Conservation (phyloP, 23 tunicate genomes). For the Styela clava region DNA sequence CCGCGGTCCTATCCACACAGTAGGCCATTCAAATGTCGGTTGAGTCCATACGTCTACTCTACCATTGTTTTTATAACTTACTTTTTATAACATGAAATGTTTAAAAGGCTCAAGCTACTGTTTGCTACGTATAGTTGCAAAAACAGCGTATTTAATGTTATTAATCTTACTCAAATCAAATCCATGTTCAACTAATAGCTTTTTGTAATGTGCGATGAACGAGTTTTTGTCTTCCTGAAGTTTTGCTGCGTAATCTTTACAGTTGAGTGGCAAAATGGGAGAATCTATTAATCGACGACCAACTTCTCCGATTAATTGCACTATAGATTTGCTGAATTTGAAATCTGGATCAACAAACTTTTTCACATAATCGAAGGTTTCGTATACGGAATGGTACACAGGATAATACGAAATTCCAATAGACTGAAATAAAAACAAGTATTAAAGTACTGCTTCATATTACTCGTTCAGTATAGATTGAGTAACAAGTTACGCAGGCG, state of each 20-base stretch:
- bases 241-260: conserved; percentile 5
- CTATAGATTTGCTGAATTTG: conserved; percentile 18
- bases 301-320: conserved; percentile 19
- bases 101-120: too few species aligned
- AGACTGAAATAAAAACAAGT: neutral
- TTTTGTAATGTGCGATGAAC: conserved; percentile 5
- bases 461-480: neutral
- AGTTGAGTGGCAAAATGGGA: conserved; percentile 27
- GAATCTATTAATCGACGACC: conserved; percentile 37
- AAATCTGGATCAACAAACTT: conserved; percentile 33
- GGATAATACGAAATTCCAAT: conserved; percentile 19
- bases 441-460: too few species aligned
- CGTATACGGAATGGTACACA: conserved; percentile 31
- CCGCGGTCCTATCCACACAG: too few species aligned
- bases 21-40: too few species aligned
- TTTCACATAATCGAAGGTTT: conserved; percentile 20
- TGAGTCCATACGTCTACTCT: too few species aligned
- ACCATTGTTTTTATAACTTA: too few species aligned
- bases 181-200: conserved; percentile 27
- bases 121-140: too few species aligned
- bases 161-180: conserved; percentile 35
- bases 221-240: conserved; percentile 7
- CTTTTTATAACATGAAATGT: too few species aligned
- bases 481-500: too few species aligned
- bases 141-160: too few species aligned